Evolutionary conservation across 2,797 vertebrate genomes (phyloP).

Genomic region (Euthynnus affinis): DNA sequence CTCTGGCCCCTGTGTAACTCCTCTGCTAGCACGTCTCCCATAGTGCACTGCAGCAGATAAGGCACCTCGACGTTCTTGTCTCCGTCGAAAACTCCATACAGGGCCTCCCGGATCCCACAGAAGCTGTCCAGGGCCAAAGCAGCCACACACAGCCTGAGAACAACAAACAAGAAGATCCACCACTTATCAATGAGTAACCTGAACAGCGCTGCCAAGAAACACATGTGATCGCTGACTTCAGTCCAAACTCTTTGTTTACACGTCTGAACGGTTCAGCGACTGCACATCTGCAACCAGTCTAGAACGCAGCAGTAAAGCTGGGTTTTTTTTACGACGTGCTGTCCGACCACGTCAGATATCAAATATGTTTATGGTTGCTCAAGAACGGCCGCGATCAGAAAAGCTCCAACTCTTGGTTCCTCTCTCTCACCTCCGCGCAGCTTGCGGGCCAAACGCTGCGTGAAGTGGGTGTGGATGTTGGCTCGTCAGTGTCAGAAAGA

Average conservation of each 20-base stretch:
- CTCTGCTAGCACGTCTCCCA: slow-evolving; percentile 96
- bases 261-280: neutral
- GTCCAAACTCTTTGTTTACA: neutral
- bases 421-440: no score
- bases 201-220: neutral
- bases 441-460: no score
- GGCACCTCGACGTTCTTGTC: slow-evolving; percentile 97
- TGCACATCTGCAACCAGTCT: no score
- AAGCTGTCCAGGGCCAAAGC: slow-evolving; percentile 95
- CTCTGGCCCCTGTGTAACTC: slow-evolving; percentile 93
- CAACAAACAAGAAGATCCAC: neutral
- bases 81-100: slow-evolving; percentile 97
- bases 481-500: no score
- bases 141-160: slow-evolving; percentile 92
- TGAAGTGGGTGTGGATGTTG: no score
- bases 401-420: no score
- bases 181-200: neutral
- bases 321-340: no score
- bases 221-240: neutral
- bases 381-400: no score
- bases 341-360: no score
- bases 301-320: no score
- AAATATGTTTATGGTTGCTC: no score
- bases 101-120: slow-evolving; percentile 93
- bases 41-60: slow-evolving; percentile 96